These are phyloP conservation scores for Idaea biselata DNA, from an alignment of 2,888 invertebrate species.

Conservation along the genomic window DNA sequence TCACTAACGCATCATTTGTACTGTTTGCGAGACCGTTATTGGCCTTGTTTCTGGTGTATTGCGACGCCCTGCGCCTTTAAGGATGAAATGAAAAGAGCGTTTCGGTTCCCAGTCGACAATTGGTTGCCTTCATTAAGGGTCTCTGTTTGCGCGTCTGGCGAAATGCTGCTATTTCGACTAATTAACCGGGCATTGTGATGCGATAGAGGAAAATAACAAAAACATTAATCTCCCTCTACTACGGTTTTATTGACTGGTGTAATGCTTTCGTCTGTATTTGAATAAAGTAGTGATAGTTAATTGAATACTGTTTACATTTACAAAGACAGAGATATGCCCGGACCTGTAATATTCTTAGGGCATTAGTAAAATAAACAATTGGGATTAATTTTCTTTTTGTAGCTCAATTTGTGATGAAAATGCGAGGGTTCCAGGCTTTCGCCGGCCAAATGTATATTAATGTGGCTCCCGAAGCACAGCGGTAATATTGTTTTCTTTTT, in stretches of 20 bases:
- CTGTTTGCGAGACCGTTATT: conserved; percentile 76
- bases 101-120: conserved; percentile 63
- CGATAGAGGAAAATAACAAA: conserved; percentile 62
- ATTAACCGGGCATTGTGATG: conserved; percentile 72
- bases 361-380: conserved; percentile 24
- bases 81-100: conserved; percentile 67
- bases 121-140: conserved; percentile 74
- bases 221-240: conserved; percentile 51
- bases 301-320: conserved; percentile 26
- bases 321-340: conserved; percentile 20
- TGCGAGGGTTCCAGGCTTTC: conserved; percentile 46
- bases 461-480: conserved; percentile 64
- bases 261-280: conserved; percentile 41
- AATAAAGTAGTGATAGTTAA: conserved; percentile 27
- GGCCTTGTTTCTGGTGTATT: conserved; percentile 74
- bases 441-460: conserved; percentile 74
- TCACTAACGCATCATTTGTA: conserved; percentile 77
- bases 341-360: conserved; percentile 29
- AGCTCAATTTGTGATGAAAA: conserved; percentile 67
- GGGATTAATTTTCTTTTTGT: conserved; percentile 63
- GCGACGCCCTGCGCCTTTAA: conserved; percentile 62
- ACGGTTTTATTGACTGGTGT: conserved; percentile 37
- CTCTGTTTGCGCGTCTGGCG: conserved; percentile 76
- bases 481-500: conserved; percentile 76
- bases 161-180: conserved; percentile 75